Base-by-base conservation (phyloP, 1,140 invertebrate genomes). In the Drosophila parabipectinata region DNA sequence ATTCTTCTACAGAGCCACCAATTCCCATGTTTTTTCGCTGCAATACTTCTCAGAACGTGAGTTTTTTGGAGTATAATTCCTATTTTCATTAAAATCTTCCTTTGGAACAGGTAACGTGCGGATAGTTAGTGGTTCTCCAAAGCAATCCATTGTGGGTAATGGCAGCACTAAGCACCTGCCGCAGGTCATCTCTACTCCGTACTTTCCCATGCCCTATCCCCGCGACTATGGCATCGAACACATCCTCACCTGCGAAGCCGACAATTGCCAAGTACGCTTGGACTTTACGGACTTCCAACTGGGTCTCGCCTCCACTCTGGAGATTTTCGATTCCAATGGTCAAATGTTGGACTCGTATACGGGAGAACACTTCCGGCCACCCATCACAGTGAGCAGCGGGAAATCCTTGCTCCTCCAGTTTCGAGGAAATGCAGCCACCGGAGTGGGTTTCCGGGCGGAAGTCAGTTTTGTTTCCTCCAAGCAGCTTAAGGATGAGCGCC, bases 271-370 rank as follows among this genome's bases (percentile, higher is more conserved):
- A 15, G 93, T 96, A 32, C 93, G 94, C 50, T 77, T 96, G 30
- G 92, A 95, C 51, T 96, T 96, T 76, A 94, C 94, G 3, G 95
- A 96, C 80, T 96, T 95, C 79, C 94, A 95, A 72, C 89, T 96
- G 54, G 94, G 95, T 1, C 88, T 94, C 1, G 94, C 94, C 37
- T 96, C 95, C 0, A 95, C 95, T 7, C 93, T 96, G 72, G 95
- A 96, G 93, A 95, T 96, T 89, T 95, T 95, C 64, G 95, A 96
- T 90, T 95, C 93, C 90, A 95, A 95, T 80, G 94, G 94, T 7
- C 93, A 95, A 87, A 93, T 95, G 60, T 75, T 96, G 55, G 94
- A 95, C 45, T 94, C 95, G 1, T 95, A 94, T 63, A 95, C 94
- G 41, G 95, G 95, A 1, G 93, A 94, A 12, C 92, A 93, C 64